Base-by-base conservation (phyloP, 92 coral and sea anemone species). In the Siderastrea radians region DNA sequence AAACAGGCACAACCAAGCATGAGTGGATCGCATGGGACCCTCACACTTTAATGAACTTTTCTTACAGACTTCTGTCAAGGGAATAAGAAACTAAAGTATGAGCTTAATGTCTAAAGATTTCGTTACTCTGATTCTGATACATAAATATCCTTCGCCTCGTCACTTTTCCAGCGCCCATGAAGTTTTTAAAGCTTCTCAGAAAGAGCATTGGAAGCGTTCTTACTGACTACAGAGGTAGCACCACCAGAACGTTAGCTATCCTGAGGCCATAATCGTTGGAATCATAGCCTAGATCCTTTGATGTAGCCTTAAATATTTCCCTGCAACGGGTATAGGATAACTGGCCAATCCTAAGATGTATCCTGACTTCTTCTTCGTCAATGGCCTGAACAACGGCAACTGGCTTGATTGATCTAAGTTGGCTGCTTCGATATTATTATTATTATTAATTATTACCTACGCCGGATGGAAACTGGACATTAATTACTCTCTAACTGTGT, bases 341-440 rank as follows among this genome's bases (percentile, higher is more conserved):
- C 11, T 72, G 49, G 10, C 58, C 12, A 71, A 49, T 50, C 58
- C 58, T 50, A 14, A 72, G 58, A 50, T 72, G 49, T 72, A 47
- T 3, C 75, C 75, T 15, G 16, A 71, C 47, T 68, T 47, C 43
- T 49, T 72, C 61, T 72, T 72, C 59, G 77, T 72, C 50, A 50
- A 14, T 11, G 38, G 19, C 75, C 75, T 70, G 75, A 70, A 70
- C 19, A 70, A 70, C 6, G 75, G 75, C 7, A 72, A 72, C 43
- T 7, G 77, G 17, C 77, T 72, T 5, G 77, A 49, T 2, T 49
- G 77, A 12, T 72, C 77, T 2, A 72, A 7, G 9, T 47, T 17
- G 54, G 53, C 53, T 13, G 53, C 45, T 5, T 74, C 10, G 46
- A 74, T 26, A 16, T 0, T 26, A 26, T 26, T 26, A 26, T 26